Base-by-base conservation (phyloP, 1,140 invertebrate genomes). In the Caenorhabditis tropicalis region DNA sequence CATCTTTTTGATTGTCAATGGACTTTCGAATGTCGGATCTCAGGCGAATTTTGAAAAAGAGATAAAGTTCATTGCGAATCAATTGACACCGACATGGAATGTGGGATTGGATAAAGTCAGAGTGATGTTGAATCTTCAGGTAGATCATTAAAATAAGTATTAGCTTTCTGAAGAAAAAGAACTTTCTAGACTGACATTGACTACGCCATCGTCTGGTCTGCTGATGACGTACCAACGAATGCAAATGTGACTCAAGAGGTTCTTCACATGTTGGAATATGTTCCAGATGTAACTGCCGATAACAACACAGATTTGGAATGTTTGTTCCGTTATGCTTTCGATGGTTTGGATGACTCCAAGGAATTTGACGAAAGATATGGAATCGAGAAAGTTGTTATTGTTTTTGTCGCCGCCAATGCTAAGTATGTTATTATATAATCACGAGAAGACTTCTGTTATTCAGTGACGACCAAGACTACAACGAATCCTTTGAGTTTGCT, bases 1-100 rank as follows among this genome's bases (percentile, higher is more conserved):
- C 80, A 87, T 87, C 39, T 70, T 87, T 29, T 48, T 87, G 16
- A 48, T 82, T n/a, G 84, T 87, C 12, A 87, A 87, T 65, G 87
- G 82, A 29, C 33, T 87, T 49, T 9, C 70, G 0, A 80, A 79
- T 9, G 79, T 87, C 10, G 87, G 87, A 16, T 60, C 82, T 0
- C 87, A 87, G 58, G 49, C 65, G 0, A 87, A 87, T 49, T 87
- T 85, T 48, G 19, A 86, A 12, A 82, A 87, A 39, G 85, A 87
- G 36, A 81, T 87, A 16, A 36, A 87, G 15, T 87, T 87, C 81
- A 85, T 87, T 39, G 86, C 87, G 2, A 74, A 84, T 48, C 48
- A 84, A 27, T 70, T 87, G 53, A 83, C 86, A 53, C 29, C 86
- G 5, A 65, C 86, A 15, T 87, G 87, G 87, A 81, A 60, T 31